Conservation (phyloP, 1,140 invertebrate species). For the Oscheius sp. region DNA sequence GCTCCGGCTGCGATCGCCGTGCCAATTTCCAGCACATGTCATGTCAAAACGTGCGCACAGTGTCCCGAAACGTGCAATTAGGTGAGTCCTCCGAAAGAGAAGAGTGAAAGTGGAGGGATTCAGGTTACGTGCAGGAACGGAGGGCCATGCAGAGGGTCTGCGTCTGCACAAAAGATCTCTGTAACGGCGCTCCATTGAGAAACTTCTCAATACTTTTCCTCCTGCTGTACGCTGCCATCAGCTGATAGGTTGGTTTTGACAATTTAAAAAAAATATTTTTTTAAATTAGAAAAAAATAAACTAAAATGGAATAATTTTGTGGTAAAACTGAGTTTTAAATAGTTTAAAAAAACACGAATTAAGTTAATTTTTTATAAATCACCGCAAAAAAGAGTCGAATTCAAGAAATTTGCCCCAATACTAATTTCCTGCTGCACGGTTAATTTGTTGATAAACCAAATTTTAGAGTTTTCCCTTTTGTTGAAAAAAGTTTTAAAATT, state of each 20-base stretch:
- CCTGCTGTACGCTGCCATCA: not conserved
- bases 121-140: constrained; percentile 35
- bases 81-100: not conserved
- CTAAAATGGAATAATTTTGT: not conserved
- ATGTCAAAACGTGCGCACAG: constrained; percentile 37
- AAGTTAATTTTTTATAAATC: too few species aligned
- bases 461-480: too few species aligned
- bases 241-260: too few species aligned
- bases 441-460: too few species aligned
- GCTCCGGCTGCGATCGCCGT: constrained; percentile 37
- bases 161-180: constrained; percentile 33
- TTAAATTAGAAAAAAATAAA: not conserved
- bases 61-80: constrained; percentile 36
- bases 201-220: not conserved
- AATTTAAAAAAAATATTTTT: too few species aligned
- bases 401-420: too few species aligned
- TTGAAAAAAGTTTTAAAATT: too few species aligned
- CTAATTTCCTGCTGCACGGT: too few species aligned
- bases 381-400: too few species aligned
- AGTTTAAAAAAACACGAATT: too few species aligned
- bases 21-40: constrained; percentile 34
- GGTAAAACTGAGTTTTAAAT: too few species aligned
- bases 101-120: not conserved
- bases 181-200: constrained; percentile 4
- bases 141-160: constrained; percentile 40